These are phyloP conservation scores for Panthera leo DNA, from an alignment of 2,113 vertebrate genomes.

Conservation along the genomic window DNA sequence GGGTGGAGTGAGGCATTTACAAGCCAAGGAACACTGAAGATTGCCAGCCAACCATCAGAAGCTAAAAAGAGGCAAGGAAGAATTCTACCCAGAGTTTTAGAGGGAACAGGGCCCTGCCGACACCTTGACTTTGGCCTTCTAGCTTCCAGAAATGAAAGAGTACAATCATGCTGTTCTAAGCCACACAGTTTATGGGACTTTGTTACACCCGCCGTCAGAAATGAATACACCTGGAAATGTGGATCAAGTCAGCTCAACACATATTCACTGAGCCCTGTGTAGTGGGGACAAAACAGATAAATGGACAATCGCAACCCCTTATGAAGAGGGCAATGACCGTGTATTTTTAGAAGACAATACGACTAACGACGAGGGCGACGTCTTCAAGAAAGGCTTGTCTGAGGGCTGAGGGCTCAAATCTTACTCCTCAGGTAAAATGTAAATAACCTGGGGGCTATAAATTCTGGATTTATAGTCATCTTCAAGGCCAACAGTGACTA, in stretches of 20 bases:
- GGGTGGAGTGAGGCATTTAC: rapidly evolving
- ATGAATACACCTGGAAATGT: not conserved
- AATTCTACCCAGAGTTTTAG: not conserved
- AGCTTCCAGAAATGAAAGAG: not conserved
- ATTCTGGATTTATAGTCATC: not conserved
- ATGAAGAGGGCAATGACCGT: not conserved
- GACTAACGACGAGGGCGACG: rapidly evolving
- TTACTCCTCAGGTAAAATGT: not conserved
- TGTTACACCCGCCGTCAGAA: not conserved
- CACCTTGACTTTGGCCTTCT: not conserved
- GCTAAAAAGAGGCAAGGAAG: not conserved
- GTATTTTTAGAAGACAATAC: not conserved
- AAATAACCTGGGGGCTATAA: not conserved
- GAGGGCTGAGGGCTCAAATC: not conserved
- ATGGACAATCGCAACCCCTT: no score
- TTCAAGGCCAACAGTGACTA: not conserved
- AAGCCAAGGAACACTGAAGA: not conserved
- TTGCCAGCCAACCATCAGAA: not conserved
- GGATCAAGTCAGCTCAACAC: not conserved
- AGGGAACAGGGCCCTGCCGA: not conserved
- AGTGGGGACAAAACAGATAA: not conserved
- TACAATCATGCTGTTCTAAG: not conserved
- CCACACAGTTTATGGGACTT: not conserved
- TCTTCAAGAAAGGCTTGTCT: not conserved
- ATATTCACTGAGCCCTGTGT: not conserved